These are phyloP conservation scores for Odontocerum albicorne DNA, from an alignment of 2,888 invertebrate species.

Conservation along the genomic window DNA sequence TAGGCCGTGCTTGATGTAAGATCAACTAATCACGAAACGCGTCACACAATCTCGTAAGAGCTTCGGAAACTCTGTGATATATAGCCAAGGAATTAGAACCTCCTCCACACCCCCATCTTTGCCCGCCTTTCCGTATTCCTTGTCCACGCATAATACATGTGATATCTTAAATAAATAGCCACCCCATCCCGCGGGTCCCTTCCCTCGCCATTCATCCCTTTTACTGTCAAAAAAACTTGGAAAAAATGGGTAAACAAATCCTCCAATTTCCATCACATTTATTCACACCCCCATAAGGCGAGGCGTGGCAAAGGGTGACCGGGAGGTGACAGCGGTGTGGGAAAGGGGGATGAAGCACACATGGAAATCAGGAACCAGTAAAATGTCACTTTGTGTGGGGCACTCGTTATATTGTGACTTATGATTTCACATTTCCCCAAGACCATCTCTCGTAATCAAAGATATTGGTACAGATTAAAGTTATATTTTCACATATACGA, in stretches of 20 bases:
- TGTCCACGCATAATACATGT: constrained; percentile 42
- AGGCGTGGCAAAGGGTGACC: constrained; percentile 6
- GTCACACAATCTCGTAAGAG: not conserved
- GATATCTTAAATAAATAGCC: constrained; percentile 60
- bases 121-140: constrained; percentile 12
- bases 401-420: not conserved
- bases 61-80: constrained; percentile 28
- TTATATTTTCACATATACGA: no score
- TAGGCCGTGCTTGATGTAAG: no score
- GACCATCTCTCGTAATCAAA: no score
- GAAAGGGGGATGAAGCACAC: not conserved
- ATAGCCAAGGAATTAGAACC: constrained; percentile 33
- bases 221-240: constrained; percentile 58
- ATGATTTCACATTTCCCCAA: no score
- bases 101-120: constrained; percentile 13
- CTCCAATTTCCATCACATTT: constrained; percentile 62
- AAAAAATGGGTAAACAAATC: constrained; percentile 61
- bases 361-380: constrained; percentile 4
- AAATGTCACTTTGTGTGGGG: constrained; percentile 1
- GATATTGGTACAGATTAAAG: no score
- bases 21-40: no score
- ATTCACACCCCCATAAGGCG: constrained; percentile 42
- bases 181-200: constrained; percentile 29
- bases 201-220: constrained; percentile 43
- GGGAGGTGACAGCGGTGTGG: not conserved